Percentiles rank a stretch among this genome's conserved stretches.
Conservation (phyloP, 2,113 vertebrate species). For the Chionomys nivalis region DNA sequence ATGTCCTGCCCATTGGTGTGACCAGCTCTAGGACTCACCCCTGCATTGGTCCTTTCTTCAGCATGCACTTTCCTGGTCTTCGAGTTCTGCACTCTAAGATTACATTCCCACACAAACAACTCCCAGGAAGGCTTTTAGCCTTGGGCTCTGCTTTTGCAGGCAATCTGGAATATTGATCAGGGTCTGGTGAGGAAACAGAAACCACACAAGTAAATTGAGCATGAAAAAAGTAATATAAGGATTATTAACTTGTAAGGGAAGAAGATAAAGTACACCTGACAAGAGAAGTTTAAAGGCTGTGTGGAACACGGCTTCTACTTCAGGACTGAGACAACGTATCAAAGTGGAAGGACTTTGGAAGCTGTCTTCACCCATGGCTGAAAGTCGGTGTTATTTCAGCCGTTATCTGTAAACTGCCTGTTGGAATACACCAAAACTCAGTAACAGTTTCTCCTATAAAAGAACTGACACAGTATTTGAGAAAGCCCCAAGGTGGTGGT, state of each 20-base stretch:
- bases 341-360: neutral
- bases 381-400: neutral
- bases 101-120: neutral
- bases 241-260: constrained; percentile 5
- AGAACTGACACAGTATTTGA: neutral
- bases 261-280: neutral
- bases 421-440: neutral
- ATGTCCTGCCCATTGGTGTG: neutral
- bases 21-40: neutral
- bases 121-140: neutral
- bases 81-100: neutral
- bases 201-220: constrained; percentile 10
- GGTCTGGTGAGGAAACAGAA: constrained; percentile 28
- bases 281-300: neutral
- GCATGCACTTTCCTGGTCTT: neutral
- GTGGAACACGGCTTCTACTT: neutral
- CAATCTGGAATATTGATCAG: neutral
- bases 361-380: neutral
- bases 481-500: neutral
- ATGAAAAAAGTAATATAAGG: constrained; percentile 27
- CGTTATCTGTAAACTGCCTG: neutral
- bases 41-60: neutral
- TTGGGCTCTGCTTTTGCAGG: constrained; percentile 31
- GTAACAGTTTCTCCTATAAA: neutral
- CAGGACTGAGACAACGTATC: neutral